Percentiles rank a stretch among this genome's conserved stretches.
Evolutionary conservation across 2,113 vertebrate genomes (phyloP).

Genomic region (Sprattus sprattus): DNA sequence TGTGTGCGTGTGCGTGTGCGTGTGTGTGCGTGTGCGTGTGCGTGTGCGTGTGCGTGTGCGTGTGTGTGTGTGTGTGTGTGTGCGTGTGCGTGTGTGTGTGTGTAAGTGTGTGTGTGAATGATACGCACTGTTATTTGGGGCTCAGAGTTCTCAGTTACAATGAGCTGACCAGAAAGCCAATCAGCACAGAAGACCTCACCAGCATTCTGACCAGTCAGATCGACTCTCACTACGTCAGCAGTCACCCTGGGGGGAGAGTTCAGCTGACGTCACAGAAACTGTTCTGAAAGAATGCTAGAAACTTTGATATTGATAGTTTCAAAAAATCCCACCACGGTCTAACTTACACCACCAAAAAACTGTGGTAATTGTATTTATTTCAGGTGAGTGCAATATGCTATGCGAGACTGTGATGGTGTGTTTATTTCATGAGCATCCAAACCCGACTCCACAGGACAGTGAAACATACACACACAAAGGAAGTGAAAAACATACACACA

Average conservation of each 20-base stretch:
- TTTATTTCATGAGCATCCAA: not conserved
- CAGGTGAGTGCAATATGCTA: no score
- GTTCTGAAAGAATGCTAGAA: not conserved
- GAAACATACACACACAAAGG: not conserved
- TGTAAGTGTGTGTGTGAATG: not conserved
- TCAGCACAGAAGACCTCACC: no score
- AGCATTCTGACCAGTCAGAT: not conserved
- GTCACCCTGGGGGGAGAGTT: no score
- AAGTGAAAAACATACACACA: not conserved
- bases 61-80: slow-evolving; percentile 18
- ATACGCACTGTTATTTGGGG: not conserved
- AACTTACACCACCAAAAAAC: no score
- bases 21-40: slow-evolving; percentile 13
- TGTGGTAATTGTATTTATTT: no score
- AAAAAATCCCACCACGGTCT: no score
- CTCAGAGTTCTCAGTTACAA: not conserved
- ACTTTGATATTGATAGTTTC: not conserved
- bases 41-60: slow-evolving; percentile 8
- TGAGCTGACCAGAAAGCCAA: no score
- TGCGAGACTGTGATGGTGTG: not conserved
- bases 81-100: not conserved
- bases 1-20: no score
- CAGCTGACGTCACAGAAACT: no score
- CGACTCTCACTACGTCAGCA: not conserved
- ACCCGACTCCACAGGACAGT: not conserved